These are phyloP conservation scores for Acanthis flammea DNA, from an alignment of 2,797 vertebrate species.

Conservation along the genomic window DNA sequence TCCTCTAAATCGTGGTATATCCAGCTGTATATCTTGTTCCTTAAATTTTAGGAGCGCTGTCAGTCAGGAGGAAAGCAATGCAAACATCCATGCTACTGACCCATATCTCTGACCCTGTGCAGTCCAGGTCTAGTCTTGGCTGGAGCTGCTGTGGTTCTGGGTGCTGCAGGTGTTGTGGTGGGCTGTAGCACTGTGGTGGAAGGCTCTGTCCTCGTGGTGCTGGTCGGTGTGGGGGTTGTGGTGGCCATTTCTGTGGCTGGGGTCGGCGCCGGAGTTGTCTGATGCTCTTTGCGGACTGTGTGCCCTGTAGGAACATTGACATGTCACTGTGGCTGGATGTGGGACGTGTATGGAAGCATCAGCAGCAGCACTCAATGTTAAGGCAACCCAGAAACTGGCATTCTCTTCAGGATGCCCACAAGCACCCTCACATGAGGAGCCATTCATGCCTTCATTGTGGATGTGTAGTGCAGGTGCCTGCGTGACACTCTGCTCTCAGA, in stretches of 20 bases:
- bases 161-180: not conserved
- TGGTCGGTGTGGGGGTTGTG: not conserved
- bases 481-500: rapidly evolving
- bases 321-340: not conserved
- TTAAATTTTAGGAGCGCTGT: not conserved
- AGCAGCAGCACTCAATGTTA: not conserved
- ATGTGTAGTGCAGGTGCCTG: not conserved
- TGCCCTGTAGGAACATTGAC: slow-evolving; percentile 47
- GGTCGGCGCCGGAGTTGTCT: not conserved
- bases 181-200: slow-evolving; percentile 49
- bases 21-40: not conserved
- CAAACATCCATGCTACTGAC: slow-evolving; percentile 70
- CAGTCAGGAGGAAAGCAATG: not conserved
- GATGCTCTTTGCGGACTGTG: not conserved
- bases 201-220: not conserved
- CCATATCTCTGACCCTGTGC: slow-evolving; percentile 82
- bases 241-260: not conserved
- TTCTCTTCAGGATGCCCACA: not conserved
- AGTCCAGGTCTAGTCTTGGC: slow-evolving; percentile 70
- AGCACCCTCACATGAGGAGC: not conserved
- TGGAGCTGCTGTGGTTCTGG: slow-evolving; percentile 40
- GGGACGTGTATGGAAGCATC: not conserved
- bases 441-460: not conserved
- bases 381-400: not conserved
- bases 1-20: not conserved